Conservation (phyloP, 2,797 vertebrate species). For the Spizella passerina region DNA sequence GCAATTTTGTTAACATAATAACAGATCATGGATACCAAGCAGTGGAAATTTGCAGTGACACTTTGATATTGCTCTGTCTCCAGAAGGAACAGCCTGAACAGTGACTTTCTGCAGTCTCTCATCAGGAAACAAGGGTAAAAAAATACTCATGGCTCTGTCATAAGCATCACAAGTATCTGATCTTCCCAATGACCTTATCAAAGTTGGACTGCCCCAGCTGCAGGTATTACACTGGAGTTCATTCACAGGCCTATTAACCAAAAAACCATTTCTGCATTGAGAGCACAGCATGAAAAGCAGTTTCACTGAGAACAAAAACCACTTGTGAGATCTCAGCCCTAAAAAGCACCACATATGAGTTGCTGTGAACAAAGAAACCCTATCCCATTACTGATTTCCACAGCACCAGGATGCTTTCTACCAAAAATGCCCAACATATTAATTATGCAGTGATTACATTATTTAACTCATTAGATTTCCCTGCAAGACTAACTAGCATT, state of each 20-base stretch:
- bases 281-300: not conserved
- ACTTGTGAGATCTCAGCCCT: not conserved
- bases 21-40: not conserved
- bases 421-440: not conserved
- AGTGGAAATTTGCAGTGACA: not conserved
- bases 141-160: not conserved
- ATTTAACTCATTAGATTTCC: slow-evolving; percentile 60
- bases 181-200: not conserved
- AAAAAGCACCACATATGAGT: not conserved
- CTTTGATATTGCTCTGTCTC: not conserved
- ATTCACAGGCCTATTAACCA: not conserved
- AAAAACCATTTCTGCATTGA: not conserved
- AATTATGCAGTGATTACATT: slow-evolving; percentile 40
- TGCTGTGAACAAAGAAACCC: not conserved
- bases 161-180: not conserved
- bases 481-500: slow-evolving; percentile 78
- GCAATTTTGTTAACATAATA: not conserved
- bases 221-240: not conserved
- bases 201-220: not conserved
- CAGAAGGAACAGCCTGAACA: not conserved
- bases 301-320: not conserved
- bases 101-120: not conserved
- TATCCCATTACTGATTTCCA: not conserved
- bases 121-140: not conserved
- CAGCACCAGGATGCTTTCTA: not conserved